Evolutionary conservation across 30 jellyfish, hydroid and myxozoan species (phyloP).

Genomic region (Aurelia coerulea): DNA sequence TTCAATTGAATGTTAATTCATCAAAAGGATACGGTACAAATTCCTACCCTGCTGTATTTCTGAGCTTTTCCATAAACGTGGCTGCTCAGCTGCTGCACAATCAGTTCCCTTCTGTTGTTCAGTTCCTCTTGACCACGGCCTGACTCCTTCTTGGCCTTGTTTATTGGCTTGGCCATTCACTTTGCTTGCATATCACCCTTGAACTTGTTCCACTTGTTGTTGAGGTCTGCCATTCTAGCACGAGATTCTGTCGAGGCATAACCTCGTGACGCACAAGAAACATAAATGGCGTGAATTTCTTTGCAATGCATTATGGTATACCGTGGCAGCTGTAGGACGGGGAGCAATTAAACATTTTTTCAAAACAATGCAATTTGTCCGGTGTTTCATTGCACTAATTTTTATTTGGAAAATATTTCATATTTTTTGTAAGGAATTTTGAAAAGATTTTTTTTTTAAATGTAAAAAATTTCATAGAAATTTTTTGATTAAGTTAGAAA

Average conservation of each 20-base stretch:
- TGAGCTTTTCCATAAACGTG: conserved; percentile 38
- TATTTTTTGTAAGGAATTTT: too few species aligned
- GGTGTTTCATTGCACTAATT: too few species aligned
- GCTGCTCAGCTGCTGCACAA: conserved; percentile 18
- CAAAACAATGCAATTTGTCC: too few species aligned
- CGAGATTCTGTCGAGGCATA: neutral
- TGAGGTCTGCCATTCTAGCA: conserved; percentile 9
- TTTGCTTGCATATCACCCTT: conserved; percentile 7
- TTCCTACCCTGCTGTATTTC: conserved; percentile 42
- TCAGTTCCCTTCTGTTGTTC: conserved; percentile 17
- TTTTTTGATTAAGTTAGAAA: too few species aligned
- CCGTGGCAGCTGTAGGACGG: conserved; percentile 19
- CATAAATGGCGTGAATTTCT: neutral
- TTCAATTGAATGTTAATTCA: conserved; percentile 33
- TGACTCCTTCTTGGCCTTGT: conserved; percentile 29
- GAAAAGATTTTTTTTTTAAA: too few species aligned
- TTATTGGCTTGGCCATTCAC: conserved; percentile 15
- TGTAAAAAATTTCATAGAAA: too few species aligned
- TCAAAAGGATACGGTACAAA: conserved; percentile 53
- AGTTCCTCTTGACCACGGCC: conserved; percentile 8
- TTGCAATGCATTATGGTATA: conserved; percentile 25
- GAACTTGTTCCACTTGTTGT: conserved; percentile 5
- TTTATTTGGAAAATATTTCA: too few species aligned
- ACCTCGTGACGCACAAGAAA: neutral
- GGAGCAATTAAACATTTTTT: neutral